Base-by-base conservation (phyloP, 2,888 invertebrate species). In the Nematopogon swammerdamellus region DNA sequence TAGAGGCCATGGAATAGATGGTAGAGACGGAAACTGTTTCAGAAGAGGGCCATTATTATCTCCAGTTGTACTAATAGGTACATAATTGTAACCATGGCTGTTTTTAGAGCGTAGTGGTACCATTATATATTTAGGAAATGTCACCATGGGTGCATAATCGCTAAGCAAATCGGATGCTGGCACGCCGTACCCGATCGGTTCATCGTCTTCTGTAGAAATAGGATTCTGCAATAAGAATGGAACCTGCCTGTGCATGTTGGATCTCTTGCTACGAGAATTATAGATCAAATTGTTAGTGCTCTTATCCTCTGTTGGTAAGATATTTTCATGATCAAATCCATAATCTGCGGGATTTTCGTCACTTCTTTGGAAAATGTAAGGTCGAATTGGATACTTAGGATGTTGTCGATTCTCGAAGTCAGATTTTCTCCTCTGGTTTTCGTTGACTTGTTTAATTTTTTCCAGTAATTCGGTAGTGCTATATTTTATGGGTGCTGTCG, bases 1-100 rank as follows among this genome's bases (percentile, higher is more conserved):
- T 30, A 82, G 71, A 1, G 85, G 85, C 75, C 80, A 83, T 51
- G 63, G 69, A 47, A 71, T 59, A 14, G 36, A 14, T 36, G 36
- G 36, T 14, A 58, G 55, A 20, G 57, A 56, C 6, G 65, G 59
- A 20, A 64, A 18, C 16, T 50, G 63, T 11, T 62, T 60, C 55
- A 72, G 68, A 49, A 66, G 66, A 11, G 66, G 62, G 56, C 64
- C 65, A 52, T 64, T 64, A 14, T 59, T 49, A 44, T 58, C 19
- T 4, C 16, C 43, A n/a, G n/a, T n/a, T n/a, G n/a, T n/a, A n/a
- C n/a, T n/a, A n/a, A n/a, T n/a, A n/a, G n/a, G n/a, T n/a, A n/a
- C n/a, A n/a, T n/a, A n/a, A n/a, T n/a, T n/a, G n/a, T n/a, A n/a
- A n/a, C n/a, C n/a, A n/a, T n/a, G n/a, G n/a, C n/a, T n/a, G n/a